Evolutionary conservation across 2,113 vertebrate species (phyloP).

Genomic region (Chaetorhynchus papuensis): DNA sequence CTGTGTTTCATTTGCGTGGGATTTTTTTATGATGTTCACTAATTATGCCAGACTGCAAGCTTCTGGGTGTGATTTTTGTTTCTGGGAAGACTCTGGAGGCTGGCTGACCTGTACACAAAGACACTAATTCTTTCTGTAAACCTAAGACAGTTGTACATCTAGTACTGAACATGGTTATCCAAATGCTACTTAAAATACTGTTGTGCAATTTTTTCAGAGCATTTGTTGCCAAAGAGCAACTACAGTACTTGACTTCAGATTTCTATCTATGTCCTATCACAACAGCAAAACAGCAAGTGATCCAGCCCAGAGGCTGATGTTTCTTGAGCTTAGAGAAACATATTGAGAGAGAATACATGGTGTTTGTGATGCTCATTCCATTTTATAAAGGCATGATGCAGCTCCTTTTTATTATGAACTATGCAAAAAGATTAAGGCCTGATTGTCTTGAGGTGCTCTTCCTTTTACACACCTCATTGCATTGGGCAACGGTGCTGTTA

Average conservation of each 20-base stretch:
- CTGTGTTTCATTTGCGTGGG: background rate
- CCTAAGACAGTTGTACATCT: background rate
- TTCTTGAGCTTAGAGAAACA: background rate
- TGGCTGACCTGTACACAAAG: background rate
- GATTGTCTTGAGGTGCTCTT: background rate
- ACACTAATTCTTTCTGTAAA: background rate
- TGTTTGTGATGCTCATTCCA: fast-evolving
- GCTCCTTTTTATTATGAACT: background rate
- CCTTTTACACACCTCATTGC: background rate
- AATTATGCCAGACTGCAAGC: background rate
- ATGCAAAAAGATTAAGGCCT: background rate
- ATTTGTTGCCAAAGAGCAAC: background rate
- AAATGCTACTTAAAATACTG: background rate
- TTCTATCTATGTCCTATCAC: background rate
- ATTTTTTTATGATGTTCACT: background rate
- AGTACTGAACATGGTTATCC: background rate
- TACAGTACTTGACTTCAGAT: background rate
- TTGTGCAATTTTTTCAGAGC: background rate
- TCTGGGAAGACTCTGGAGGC: background rate
- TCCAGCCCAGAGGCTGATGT: background rate
- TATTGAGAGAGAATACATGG: background rate
- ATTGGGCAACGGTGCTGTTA: background rate
- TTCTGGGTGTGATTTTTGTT: background rate
- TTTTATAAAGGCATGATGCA: background rate
- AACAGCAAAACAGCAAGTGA: background rate